Percentiles rank a stretch among this genome's conserved stretches.
These are phyloP conservation scores for Coelogynopora nodosa DNA, from an alignment of 2,888 invertebrate species.

Conservation along the genomic window DNA sequence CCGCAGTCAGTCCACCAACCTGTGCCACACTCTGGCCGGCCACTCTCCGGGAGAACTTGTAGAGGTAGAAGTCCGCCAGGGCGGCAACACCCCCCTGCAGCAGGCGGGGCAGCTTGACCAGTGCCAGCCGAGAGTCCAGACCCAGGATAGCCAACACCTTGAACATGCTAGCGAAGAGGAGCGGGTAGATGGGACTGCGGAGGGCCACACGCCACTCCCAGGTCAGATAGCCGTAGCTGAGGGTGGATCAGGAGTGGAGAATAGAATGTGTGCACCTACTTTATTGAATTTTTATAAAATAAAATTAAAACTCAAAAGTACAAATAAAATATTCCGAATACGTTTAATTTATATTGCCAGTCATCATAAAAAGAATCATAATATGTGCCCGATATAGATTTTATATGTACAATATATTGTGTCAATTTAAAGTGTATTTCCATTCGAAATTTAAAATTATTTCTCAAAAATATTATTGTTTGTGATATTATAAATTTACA, in stretches of 20 bases:
- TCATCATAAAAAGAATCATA: too few relatives aligned
- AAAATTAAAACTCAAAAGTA: too few relatives aligned
- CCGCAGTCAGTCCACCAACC: neutral
- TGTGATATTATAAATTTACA: too few relatives aligned
- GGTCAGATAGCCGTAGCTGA: constrained; percentile 77
- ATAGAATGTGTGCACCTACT: too few relatives aligned
- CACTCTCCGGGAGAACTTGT: constrained; percentile 63
- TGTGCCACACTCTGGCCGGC: constrained; percentile 56
- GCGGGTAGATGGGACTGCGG: constrained; percentile 80
- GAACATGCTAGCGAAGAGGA: constrained; percentile 74
- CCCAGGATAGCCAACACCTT: constrained; percentile 69
- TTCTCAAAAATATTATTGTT: too few relatives aligned
- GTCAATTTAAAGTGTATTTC: too few relatives aligned
- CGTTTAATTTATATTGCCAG: too few relatives aligned
- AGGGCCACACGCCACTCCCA: constrained; percentile 91
- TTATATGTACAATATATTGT: too few relatives aligned
- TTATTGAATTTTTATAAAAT: too few relatives aligned
- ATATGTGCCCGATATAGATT: too few relatives aligned
- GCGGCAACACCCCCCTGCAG: constrained; percentile 75
- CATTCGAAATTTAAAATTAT: too few relatives aligned
- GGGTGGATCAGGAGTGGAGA: constrained; percentile 18
- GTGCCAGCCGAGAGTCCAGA: constrained; percentile 68
- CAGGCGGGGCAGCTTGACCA: constrained; percentile 72
- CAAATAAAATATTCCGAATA: too few relatives aligned
- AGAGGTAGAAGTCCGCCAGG: constrained; percentile 73